A percentile compares a stretch with the other conserved stretches of the same genome.
Conservation (phyloP, 2,113 vertebrate genomes). For the Bufo gargarizans region DNA sequence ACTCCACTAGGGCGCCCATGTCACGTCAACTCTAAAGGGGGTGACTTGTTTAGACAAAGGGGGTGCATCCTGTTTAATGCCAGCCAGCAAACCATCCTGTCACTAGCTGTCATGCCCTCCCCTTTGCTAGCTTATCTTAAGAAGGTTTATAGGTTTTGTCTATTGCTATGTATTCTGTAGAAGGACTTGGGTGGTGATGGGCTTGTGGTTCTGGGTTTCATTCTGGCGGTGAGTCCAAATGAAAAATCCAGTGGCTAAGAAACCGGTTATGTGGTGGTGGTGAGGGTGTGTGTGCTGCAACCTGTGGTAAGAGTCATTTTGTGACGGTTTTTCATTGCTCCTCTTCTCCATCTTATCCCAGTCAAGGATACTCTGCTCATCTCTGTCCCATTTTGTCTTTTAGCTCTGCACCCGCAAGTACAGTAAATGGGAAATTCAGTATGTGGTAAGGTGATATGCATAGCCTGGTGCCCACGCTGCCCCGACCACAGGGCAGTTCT, state of each 20-base stretch:
- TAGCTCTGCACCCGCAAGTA: conserved; percentile 56
- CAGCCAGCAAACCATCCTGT: neutral
- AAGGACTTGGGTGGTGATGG: neutral
- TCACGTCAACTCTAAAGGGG: neutral
- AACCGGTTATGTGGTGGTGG: neutral
- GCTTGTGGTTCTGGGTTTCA: neutral
- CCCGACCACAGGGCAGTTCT: neutral
- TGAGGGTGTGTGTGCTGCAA: neutral
- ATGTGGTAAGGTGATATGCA: conserved; percentile 52
- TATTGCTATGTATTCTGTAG: neutral
- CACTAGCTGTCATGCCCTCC: neutral
- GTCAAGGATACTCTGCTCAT: conserved; percentile 23
- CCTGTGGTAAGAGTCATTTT: neutral
- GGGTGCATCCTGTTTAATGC: conserved; percentile 16
- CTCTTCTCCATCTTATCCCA: conserved; percentile 12
- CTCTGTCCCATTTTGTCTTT: conserved; percentile 54
- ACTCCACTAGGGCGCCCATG: neutral
- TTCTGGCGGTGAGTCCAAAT: neutral
- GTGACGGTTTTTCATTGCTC: neutral
- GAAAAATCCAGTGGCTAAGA: neutral
- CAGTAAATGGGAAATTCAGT: conserved; percentile 57
- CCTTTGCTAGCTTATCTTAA: conserved; percentile 4
- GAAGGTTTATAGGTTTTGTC: neutral
- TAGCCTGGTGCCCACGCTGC: neutral
- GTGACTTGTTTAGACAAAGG: neutral